A percentile compares a stretch with the other conserved stretches of the same genome.
These are phyloP conservation scores for Helicoverpa armigera DNA, from an alignment of 1,140 invertebrate genomes.

Conservation along the genomic window DNA sequence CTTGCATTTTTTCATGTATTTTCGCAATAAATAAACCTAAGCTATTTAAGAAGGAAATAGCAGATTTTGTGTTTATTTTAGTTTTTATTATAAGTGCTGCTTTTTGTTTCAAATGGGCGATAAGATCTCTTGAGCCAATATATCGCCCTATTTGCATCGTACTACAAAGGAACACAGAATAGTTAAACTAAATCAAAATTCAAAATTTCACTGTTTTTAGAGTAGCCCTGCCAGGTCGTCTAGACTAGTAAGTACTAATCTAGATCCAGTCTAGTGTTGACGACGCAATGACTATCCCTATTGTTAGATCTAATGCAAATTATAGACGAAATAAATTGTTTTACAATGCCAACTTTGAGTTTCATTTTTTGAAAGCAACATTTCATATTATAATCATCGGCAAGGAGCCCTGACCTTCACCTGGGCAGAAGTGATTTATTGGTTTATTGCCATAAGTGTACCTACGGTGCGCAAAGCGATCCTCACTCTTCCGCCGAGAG, in stretches of 20 bases:
- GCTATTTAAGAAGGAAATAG: background rate
- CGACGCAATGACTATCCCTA: conserved; percentile 37
- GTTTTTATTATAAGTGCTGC: too few relatives aligned
- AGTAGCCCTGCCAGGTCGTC: conserved; percentile 7
- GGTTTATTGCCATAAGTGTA: too few relatives aligned
- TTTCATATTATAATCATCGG: too few relatives aligned
- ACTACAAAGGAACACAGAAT: background rate
- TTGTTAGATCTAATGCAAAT: conserved; percentile 55
- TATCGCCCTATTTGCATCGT: background rate
- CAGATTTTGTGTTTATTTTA: too few relatives aligned
- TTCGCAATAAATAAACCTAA: too few relatives aligned
- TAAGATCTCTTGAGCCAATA: background rate
- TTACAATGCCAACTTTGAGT: conserved; percentile 47
- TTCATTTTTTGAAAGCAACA: conserved; percentile 33
- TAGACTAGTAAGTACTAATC: background rate
- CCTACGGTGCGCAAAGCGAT: too few relatives aligned
- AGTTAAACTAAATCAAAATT: background rate
- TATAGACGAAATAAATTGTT: conserved; percentile 61
- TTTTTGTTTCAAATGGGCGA: background rate
- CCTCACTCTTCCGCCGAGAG: too few relatives aligned
- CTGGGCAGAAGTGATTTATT: too few relatives aligned
- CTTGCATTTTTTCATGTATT: background rate
- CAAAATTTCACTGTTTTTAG: background rate
- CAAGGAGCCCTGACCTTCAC: too few relatives aligned
- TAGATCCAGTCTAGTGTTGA: background rate